phyloP scores from a whole-genome alignment of 2,888 invertebrate genomes.

The Cheilosia vernalis region DNA sequence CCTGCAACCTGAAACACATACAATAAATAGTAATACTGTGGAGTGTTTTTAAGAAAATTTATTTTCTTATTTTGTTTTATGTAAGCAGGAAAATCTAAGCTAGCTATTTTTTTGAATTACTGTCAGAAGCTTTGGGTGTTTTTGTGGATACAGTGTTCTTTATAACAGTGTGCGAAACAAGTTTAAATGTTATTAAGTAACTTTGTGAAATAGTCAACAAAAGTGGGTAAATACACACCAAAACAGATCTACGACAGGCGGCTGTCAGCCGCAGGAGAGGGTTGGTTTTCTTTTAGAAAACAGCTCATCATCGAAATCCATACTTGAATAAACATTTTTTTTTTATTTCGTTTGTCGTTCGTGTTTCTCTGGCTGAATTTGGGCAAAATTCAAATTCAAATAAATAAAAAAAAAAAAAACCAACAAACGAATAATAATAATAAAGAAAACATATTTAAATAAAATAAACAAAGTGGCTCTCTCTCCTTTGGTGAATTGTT shows the following conservation, averaged over 20 bases:
- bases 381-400: neutral
- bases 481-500: slow-evolving; percentile 49
- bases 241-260: neutral
- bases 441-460: slow-evolving; percentile 20
- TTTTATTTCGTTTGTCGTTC: too few species aligned
- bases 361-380: slow-evolving; percentile 15
- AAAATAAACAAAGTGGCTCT: slow-evolving; percentile 33
- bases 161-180: slow-evolving; percentile 3
- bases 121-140: slow-evolving; percentile 17
- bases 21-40: slow-evolving; percentile 62
- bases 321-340: neutral
- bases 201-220: slow-evolving; percentile 36
- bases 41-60: slow-evolving; percentile 23
- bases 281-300: slow-evolving; percentile 23
- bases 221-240: neutral
- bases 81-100: slow-evolving; percentile 11
- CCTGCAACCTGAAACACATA: too few species aligned
- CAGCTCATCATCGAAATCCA: slow-evolving; percentile 11
- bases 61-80: slow-evolving; percentile 43
- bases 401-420: neutral
- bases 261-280: slow-evolving; percentile 26
- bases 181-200: slow-evolving; percentile 32
- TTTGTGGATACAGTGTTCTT: slow-evolving; percentile 4
- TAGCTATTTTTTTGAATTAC: neutral
- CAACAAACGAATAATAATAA: slow-evolving; percentile 21